A percentile compares a stretch with the other conserved stretches of the same genome.
These are phyloP conservation scores for Pterostichus niger DNA, from an alignment of 2,888 invertebrate genomes.

Conservation along the genomic window DNA sequence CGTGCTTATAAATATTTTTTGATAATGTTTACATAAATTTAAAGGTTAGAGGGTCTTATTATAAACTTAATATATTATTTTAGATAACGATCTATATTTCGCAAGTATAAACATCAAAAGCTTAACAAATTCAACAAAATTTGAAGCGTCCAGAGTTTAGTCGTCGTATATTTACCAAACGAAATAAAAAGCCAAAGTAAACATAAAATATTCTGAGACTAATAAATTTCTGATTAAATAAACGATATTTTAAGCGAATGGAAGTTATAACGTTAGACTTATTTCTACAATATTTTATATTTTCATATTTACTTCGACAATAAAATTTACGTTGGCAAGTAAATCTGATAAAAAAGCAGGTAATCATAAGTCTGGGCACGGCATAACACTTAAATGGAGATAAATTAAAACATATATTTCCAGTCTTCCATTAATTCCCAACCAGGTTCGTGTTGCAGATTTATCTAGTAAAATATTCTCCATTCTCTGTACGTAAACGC, in stretches of 20 bases:
- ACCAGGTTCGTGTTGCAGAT: constrained; percentile 31
- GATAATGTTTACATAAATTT: no score
- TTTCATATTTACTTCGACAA: constrained; percentile 47
- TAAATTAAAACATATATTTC: constrained; percentile 55
- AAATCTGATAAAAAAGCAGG: constrained; percentile 48
- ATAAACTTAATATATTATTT: no score
- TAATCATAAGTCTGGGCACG: constrained; percentile 25
- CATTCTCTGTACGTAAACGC: constrained; percentile 1
- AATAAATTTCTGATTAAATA: constrained; percentile 49
- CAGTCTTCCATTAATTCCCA: constrained; percentile 40
- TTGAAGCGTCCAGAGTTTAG: neutral
- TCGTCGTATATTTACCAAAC: neutral
- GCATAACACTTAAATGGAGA: constrained; percentile 20
- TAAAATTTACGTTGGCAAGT: constrained; percentile 20
- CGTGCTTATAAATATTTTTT: no score
- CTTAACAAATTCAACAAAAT: neutral
- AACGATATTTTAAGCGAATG: constrained; percentile 41
- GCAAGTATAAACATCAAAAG: neutral
- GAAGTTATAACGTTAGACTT: constrained; percentile 4
- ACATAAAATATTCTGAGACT: neutral
- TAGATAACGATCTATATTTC: no score
- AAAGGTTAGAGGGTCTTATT: no score
- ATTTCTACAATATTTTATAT: constrained; percentile 50
- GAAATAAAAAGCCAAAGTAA: neutral
- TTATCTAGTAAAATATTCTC: constrained; percentile 47